These are phyloP conservation scores for Chromis chromis DNA, from an alignment of 2,797 vertebrate genomes.

Conservation along the genomic window DNA sequence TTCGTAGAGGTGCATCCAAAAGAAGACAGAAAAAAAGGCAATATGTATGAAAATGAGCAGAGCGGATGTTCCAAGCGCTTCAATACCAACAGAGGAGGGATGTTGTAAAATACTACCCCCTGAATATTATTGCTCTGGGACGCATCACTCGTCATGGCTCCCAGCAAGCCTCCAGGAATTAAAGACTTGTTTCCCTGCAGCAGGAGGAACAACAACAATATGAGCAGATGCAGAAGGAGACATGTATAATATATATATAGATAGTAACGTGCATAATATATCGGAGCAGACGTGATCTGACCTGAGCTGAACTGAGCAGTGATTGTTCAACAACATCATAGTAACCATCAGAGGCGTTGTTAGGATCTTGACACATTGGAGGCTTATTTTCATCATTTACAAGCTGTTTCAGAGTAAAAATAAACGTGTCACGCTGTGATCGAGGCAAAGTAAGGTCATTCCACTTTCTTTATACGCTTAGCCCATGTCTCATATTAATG, in stretches of 20 bases:
- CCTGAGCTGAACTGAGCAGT: too few relatives aligned
- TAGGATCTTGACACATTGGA: too few relatives aligned
- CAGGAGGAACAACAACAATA: constrained; percentile 45
- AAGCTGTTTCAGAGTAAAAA: too few relatives aligned
- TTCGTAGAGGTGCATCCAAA: constrained; percentile 64
- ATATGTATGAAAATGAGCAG: constrained; percentile 81
- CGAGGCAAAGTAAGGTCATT: too few relatives aligned
- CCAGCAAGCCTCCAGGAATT: constrained; percentile 54
- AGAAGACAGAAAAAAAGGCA: constrained; percentile 74
- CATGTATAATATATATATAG: neutral
- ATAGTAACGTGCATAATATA: too few relatives aligned
- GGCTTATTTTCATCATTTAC: too few relatives aligned
- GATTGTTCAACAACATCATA: too few relatives aligned
- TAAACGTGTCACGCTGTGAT: too few relatives aligned
- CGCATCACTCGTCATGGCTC: constrained; percentile 59
- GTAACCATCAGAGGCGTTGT: too few relatives aligned
- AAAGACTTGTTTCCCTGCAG: constrained; percentile 49
- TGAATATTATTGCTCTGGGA: constrained; percentile 71
- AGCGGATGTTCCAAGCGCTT: constrained; percentile 61
- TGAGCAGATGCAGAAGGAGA: constrained; percentile 14
- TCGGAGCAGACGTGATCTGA: too few relatives aligned
- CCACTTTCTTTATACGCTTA: too few relatives aligned
- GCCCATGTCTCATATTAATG: too few relatives aligned
- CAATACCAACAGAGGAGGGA: constrained; percentile 54
- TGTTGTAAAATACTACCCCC: constrained; percentile 60